Conservation (phyloP, 2,113 vertebrate species). For the Calyptommatus sinebrachiatus region DNA sequence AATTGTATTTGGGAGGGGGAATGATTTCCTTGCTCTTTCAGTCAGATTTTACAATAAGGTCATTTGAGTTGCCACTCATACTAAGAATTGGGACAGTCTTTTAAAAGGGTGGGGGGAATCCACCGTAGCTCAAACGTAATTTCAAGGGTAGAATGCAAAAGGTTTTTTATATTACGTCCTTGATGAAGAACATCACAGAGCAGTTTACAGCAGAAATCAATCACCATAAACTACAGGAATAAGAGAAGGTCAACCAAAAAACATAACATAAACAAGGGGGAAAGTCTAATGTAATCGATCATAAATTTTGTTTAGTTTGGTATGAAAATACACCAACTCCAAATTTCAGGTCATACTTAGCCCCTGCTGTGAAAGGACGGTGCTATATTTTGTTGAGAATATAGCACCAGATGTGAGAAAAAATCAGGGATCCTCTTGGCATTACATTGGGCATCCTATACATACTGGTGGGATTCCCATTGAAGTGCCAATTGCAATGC, state of each 20-base stretch:
- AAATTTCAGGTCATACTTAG: neutral
- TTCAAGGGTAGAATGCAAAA: slow-evolving; percentile 56
- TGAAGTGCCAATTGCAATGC: no score
- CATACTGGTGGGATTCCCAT: no score
- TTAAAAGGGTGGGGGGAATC: neutral
- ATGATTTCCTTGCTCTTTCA: slow-evolving; percentile 50
- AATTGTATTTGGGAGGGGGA: slow-evolving; percentile 47
- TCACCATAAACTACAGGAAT: slow-evolving; percentile 43
- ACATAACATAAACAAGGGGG: neutral
- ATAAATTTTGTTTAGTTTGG: slow-evolving; percentile 19
- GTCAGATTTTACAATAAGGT: slow-evolving; percentile 53
- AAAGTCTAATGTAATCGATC: neutral
- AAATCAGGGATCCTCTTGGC: no score
- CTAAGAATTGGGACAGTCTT: slow-evolving; percentile 23
- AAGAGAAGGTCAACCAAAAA: slow-evolving; percentile 29
- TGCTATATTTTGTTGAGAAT: slow-evolving; percentile 16
- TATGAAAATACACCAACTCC: slow-evolving; percentile 1
- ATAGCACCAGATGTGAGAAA: no score
- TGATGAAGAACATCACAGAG: slow-evolving; percentile 50
- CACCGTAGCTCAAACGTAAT: slow-evolving; percentile 37
- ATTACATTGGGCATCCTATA: no score
- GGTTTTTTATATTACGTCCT: slow-evolving; percentile 53
- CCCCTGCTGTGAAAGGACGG: neutral
- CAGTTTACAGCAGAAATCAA: slow-evolving; percentile 54
- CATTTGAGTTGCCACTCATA: slow-evolving; percentile 41